Percentiles rank a stretch among this genome's conserved stretches.
Evolutionary conservation across 64 coral and sea anemone species (phyloP).

Genomic region (Stichodactyla mertensii): DNA sequence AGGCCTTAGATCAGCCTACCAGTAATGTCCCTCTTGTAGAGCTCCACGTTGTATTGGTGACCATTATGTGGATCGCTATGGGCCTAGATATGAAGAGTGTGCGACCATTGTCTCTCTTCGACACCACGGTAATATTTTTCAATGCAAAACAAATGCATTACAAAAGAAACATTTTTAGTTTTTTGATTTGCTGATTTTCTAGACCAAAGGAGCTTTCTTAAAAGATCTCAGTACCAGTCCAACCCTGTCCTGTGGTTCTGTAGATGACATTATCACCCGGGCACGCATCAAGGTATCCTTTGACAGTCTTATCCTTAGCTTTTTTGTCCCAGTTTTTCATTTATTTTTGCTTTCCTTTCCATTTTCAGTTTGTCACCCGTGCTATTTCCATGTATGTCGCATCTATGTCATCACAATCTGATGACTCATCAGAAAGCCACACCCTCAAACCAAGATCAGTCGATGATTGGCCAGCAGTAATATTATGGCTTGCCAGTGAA

Average conservation of each 20-base stretch:
- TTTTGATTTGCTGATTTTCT: too few species aligned
- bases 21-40: conserved; percentile 65
- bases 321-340: neutral
- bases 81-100: conserved; percentile 84
- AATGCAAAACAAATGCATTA: neutral
- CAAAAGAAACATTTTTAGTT: neutral
- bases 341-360: neutral
- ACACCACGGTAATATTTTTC: conserved; percentile 53
- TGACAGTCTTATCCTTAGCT: neutral
- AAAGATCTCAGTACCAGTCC: conserved; percentile 42
- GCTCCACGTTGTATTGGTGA: conserved; percentile 65
- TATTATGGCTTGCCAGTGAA: conserved; percentile 68
- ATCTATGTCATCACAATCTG: conserved; percentile 20
- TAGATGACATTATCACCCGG: conserved; percentile 35
- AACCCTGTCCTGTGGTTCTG: conserved; percentile 3
- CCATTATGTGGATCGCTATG: conserved; percentile 81
- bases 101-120: conserved; percentile 82
- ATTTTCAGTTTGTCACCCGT: conserved; percentile 56
- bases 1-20: conserved; percentile 43
- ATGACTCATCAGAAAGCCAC: neutral
- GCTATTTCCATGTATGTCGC: conserved; percentile 53
- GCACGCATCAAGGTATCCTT: conserved; percentile 53
- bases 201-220: conserved; percentile 64
- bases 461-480: conserved; percentile 53
- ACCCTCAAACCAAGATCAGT: conserved; percentile 2